These are phyloP conservation scores for Tuta absoluta DNA, from an alignment of 2,888 invertebrate species.

Conservation along the genomic window DNA sequence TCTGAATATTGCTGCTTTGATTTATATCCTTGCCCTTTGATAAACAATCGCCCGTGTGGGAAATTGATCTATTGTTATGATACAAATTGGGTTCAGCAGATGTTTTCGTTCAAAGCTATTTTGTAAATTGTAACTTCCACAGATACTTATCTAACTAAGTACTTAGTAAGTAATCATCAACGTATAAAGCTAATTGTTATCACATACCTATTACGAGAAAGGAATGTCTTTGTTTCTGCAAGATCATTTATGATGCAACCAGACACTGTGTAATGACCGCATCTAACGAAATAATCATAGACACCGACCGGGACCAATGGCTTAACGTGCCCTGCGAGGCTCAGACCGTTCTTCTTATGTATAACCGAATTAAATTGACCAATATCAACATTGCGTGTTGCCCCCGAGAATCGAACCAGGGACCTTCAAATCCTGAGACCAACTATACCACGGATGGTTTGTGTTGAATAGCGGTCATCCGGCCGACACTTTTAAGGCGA, in stretches of 20 bases:
- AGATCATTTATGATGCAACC: too few species aligned
- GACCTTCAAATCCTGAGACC: too few species aligned
- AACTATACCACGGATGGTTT: too few species aligned
- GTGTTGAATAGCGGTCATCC: slow-evolving; percentile 64
- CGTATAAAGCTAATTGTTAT: background rate
- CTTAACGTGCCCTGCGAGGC: too few species aligned
- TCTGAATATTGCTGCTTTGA: slow-evolving; percentile 20
- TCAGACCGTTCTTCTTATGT: too few species aligned
- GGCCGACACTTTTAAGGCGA: slow-evolving; percentile 72
- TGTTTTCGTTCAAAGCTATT: slow-evolving; percentile 4
- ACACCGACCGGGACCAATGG: too few species aligned
- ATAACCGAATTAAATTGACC: too few species aligned
- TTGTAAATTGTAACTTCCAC: background rate
- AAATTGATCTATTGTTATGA: slow-evolving; percentile 14
- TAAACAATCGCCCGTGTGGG: slow-evolving; percentile 8
- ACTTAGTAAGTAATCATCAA: background rate
- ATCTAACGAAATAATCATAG: too few species aligned
- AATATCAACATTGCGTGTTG: too few species aligned
- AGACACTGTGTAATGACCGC: too few species aligned
- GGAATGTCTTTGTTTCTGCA: slow-evolving; percentile 14
- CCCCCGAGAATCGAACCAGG: too few species aligned
- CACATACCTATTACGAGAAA: too few species aligned
- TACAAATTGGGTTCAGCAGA: slow-evolving; percentile 1
- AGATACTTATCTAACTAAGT: background rate
- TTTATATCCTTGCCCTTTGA: slow-evolving; percentile 15